These are phyloP conservation scores for Macrochelys suwanniensis DNA, from an alignment of 2,797 vertebrate species.

Conservation along the genomic window DNA sequence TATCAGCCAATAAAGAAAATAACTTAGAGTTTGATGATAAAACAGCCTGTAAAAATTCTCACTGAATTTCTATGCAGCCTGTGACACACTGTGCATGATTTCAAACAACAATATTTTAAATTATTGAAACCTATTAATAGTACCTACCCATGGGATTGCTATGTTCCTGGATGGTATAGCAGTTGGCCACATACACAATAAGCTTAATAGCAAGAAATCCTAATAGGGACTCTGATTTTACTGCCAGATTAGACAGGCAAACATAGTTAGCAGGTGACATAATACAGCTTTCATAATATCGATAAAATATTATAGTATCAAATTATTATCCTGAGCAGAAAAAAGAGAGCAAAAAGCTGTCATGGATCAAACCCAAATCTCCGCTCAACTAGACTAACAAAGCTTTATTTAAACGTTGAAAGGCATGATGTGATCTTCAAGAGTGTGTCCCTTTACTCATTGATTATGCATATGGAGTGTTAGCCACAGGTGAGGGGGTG, in stretches of 20 bases:
- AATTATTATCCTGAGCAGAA: background rate
- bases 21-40: constrained; percentile 4
- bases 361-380: background rate
- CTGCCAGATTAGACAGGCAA: background rate
- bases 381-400: background rate
- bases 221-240: background rate
- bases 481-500: background rate
- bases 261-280: background rate
- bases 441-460: background rate
- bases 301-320: background rate
- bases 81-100: background rate
- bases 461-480: background rate
- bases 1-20: constrained; percentile 39
- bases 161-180: background rate
- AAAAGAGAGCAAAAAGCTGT: background rate
- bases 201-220: background rate
- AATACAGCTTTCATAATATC: background rate
- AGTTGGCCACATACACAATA: rapidly evolving
- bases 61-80: background rate
- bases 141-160: background rate
- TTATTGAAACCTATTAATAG: background rate
- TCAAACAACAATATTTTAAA: rapidly evolving
- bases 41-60: background rate
- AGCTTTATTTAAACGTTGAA: background rate
- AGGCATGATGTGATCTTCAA: background rate